These are phyloP conservation scores for Atta colombica DNA, from an alignment of 1,140 invertebrate genomes.

Conservation along the genomic window DNA sequence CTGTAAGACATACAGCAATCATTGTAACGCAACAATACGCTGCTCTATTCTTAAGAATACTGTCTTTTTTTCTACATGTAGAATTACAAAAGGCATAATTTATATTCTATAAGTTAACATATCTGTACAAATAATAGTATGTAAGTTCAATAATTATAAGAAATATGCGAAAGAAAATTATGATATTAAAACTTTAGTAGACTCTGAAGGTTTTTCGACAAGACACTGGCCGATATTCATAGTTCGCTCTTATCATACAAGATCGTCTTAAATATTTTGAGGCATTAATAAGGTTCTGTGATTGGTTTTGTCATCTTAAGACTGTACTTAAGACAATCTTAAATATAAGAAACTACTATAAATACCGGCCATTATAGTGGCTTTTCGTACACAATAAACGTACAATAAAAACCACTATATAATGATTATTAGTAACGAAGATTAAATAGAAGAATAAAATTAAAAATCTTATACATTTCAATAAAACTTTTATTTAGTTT, in stretches of 20 bases:
- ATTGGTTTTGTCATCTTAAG: too few species aligned
- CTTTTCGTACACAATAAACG: neutral
- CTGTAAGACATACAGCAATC: neutral
- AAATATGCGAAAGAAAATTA: neutral
- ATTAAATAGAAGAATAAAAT: neutral
- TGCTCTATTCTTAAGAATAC: neutral
- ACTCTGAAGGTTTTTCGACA: neutral
- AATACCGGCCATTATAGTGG: neutral
- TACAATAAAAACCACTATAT: neutral
- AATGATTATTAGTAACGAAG: neutral
- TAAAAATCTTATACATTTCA: neutral
- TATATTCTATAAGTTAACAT: constrained; percentile 29
- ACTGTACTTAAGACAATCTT: too few species aligned
- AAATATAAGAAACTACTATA: too few species aligned
- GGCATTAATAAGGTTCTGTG: too few species aligned
- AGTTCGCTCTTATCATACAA: too few species aligned
- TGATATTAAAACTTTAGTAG: neutral
- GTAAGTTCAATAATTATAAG: constrained; percentile 29
- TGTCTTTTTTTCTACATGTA: constrained; percentile 23
- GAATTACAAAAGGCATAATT: constrained; percentile 6
- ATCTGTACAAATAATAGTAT: constrained; percentile 21
- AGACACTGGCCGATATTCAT: too few species aligned
- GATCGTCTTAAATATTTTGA: too few species aligned
- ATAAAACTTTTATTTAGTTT: constrained; percentile 4
- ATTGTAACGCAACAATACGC: neutral